phyloP scores from a whole-genome alignment of 1,140 invertebrate species.

The Camponotus vicinus region DNA sequence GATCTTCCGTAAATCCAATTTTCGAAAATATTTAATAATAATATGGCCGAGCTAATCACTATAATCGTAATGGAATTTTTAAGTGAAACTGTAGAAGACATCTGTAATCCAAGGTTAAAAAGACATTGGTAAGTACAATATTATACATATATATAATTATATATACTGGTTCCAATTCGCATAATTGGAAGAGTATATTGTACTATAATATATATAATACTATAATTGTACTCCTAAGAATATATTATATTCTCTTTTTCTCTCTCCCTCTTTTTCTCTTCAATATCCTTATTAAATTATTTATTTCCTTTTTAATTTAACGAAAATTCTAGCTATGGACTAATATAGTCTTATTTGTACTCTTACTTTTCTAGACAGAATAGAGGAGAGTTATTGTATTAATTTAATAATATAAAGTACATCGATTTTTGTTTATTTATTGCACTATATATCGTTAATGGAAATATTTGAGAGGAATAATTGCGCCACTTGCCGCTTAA shows the following conservation, averaged over 20 bases:
- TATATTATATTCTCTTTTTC: no score
- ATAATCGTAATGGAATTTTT: constrained; percentile 22
- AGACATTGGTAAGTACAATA: constrained; percentile 51
- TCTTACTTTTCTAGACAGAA: constrained; percentile 74
- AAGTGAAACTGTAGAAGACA: constrained; percentile 53
- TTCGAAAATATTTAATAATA: constrained; percentile 68
- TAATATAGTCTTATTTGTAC: constrained; percentile 76
- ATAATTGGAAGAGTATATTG: constrained; percentile 41
- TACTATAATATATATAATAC: constrained; percentile 12
- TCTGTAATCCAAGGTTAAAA: constrained; percentile 51
- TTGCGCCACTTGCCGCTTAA: constrained; percentile 50
- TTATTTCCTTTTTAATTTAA: constrained; percentile 49
- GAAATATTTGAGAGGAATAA: constrained; percentile 49
- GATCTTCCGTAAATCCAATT: constrained; percentile 72
- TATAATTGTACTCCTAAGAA: no score
- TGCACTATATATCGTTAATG: constrained; percentile 76
- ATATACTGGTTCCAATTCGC: constrained; percentile 62
- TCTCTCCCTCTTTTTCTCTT: constrained; percentile 37
- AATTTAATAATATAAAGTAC: constrained; percentile 74
- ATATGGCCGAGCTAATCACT: constrained; percentile 60
- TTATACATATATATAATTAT: constrained; percentile 45
- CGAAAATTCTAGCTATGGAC: constrained; percentile 51
- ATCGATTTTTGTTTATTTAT: constrained; percentile 74
- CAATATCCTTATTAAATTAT: constrained; percentile 59
- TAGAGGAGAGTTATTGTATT: constrained; percentile 57